Percentiles rank a stretch among this genome's conserved stretches.
Evolutionary conservation across 2,113 vertebrate species (phyloP).

Genomic region (Paracanthobrama guichenoti): DNA sequence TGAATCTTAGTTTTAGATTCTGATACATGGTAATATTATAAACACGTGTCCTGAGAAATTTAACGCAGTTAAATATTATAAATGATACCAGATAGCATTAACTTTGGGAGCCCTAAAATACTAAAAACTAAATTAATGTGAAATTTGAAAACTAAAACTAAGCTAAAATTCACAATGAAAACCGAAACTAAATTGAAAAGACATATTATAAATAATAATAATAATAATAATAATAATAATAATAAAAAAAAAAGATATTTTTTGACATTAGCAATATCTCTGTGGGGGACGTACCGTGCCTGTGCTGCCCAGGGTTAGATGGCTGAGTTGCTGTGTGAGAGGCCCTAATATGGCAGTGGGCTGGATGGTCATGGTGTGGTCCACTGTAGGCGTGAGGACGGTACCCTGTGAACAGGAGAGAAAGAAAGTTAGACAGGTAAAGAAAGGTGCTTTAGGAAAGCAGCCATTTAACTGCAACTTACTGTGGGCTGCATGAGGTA

Average conservation of each 20-base stretch:
- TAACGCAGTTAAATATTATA: too few species aligned
- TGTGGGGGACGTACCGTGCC: constrained; percentile 77
- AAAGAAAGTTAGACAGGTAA: not conserved
- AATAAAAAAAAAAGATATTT: not conserved
- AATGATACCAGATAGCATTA: too few species aligned
- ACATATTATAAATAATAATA: not conserved
- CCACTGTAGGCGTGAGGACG: constrained; percentile 85
- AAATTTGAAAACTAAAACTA: too few species aligned
- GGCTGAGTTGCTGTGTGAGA: constrained; percentile 86
- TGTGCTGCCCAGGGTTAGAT: constrained; percentile 84
- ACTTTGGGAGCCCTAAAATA: too few species aligned
- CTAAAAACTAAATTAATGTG: too few species aligned
- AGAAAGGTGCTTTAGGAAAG: not conserved
- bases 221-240: too few species aligned
- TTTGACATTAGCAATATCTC: not conserved
- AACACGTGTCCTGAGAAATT: too few species aligned
- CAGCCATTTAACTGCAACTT: constrained; percentile 63
- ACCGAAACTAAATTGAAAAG: not conserved
- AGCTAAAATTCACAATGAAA: not conserved
- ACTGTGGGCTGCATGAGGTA: constrained; percentile 93
- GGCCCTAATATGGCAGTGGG: constrained; percentile 87
- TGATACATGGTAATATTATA: too few species aligned
- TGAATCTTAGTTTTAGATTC: too few species aligned
- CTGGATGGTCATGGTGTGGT: constrained; percentile 88
- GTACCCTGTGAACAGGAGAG: constrained; percentile 76